Evolutionary conservation across 2,888 invertebrate species (phyloP).

Genomic region (Chrysodeixis includens): DNA sequence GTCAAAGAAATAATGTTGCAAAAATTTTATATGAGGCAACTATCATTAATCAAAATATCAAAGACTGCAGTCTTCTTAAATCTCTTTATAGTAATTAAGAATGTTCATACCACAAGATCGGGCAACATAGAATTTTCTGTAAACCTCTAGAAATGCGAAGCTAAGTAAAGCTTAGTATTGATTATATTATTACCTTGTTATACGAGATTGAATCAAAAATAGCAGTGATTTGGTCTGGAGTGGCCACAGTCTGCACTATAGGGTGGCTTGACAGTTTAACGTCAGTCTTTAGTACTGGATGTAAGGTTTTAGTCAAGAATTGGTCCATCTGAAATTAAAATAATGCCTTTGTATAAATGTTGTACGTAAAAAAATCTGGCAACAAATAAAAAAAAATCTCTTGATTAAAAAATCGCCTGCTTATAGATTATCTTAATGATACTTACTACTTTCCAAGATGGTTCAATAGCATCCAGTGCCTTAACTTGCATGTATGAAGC

Average conservation of each 20-base stretch:
- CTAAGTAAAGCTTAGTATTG: no score
- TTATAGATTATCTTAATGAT: neutral
- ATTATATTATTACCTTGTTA: conserved; percentile 91
- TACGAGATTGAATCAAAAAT: conserved; percentile 98
- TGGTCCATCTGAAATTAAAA: conserved; percentile 91
- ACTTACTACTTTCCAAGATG: conserved; percentile 94
- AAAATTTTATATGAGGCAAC: neutral
- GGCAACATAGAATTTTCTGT: no score
- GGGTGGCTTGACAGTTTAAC: conserved; percentile 96
- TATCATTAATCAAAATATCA: no score
- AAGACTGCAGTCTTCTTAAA: no score
- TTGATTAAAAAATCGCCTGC: no score
- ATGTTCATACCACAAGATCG: no score
- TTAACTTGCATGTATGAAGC: conserved; percentile 96
- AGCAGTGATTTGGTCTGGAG: conserved; percentile 97
- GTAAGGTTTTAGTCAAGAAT: conserved; percentile 92
- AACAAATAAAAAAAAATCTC: conserved; percentile 11
- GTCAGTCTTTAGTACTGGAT: conserved; percentile 93
- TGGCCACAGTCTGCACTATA: conserved; percentile 94
- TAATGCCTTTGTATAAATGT: neutral
- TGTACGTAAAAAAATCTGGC: neutral
- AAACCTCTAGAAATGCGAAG: no score
- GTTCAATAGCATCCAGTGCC: conserved; percentile 91
- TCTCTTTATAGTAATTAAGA: no score
- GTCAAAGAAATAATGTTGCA: neutral